A percentile compares a stretch with the other conserved stretches of the same genome.
Conservation (phyloP, 2,113 vertebrate genomes). For the Dendropsophus ebraccatus region DNA sequence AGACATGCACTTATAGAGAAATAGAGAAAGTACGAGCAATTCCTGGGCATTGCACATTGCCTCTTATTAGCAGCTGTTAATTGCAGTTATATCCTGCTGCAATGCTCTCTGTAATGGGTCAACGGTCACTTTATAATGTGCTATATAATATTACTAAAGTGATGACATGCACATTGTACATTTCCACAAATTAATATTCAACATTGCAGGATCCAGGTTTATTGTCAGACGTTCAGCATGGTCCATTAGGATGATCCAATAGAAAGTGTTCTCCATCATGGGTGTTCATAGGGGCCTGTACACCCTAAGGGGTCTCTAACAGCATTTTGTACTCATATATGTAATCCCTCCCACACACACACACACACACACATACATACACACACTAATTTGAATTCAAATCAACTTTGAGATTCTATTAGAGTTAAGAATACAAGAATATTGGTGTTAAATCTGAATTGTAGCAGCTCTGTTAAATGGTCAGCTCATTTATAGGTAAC, state of each 20-base stretch:
- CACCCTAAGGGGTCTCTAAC: no score
- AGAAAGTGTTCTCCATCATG: background rate
- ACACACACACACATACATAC: no score
- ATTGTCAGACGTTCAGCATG: background rate
- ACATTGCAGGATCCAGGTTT: background rate
- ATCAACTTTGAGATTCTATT: no score
- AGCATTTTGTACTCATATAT: no score
- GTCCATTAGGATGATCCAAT: background rate
- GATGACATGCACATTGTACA: background rate
- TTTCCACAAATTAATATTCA: background rate
- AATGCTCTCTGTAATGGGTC: background rate
- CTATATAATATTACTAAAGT: background rate
- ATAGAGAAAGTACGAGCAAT: conserved; percentile 24
- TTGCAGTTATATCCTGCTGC: background rate
- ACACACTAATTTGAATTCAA: no score
- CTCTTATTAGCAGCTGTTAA: conserved; percentile 8
- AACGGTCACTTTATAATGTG: background rate
- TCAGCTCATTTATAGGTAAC: no score
- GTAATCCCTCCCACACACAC: no score
- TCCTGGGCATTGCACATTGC: background rate
- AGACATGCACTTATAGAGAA: conserved; percentile 22
- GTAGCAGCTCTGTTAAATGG: no score
- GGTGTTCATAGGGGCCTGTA: no score
- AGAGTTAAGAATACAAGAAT: no score
- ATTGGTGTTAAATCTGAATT: no score